These are phyloP conservation scores for Pteronotus mesoamericanus DNA, from an alignment of 2,797 vertebrate species.

Conservation along the genomic window DNA sequence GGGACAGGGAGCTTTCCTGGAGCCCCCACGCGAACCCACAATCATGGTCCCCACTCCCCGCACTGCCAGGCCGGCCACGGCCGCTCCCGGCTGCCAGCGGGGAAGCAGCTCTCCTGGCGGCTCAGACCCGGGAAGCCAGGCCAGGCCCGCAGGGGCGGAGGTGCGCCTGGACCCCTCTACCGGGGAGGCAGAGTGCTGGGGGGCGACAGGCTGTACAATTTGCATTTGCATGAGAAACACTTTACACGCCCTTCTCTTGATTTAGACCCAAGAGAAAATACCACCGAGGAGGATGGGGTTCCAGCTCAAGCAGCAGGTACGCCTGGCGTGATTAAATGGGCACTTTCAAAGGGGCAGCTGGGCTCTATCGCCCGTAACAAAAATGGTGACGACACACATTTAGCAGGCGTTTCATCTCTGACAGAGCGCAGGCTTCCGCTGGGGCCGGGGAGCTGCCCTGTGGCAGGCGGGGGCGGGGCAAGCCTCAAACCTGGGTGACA, in stretches of 20 bases:
- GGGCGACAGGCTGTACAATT: not conserved
- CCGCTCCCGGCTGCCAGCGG: too few species aligned
- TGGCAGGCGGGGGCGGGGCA: fast-evolving
- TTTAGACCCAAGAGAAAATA: slow-evolving; percentile 37
- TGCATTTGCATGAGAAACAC: not conserved
- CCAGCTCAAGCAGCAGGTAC: slow-evolving; percentile 52
- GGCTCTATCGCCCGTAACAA: slow-evolving; percentile 40
- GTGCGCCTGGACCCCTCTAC: too few species aligned
- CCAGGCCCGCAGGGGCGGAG: too few species aligned
- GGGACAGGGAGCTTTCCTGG: too few species aligned
- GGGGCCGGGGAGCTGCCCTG: not conserved
- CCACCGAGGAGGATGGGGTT: slow-evolving; percentile 35
- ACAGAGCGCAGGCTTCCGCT: not conserved
- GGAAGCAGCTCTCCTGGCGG: too few species aligned
- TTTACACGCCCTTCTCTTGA: slow-evolving; percentile 53
- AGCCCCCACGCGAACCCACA: not conserved
- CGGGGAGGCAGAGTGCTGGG: not conserved
- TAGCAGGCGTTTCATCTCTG: not conserved
- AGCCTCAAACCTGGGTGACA: not conserved
- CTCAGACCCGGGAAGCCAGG: too few species aligned
- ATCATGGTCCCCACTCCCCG: too few species aligned
- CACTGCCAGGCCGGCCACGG: too few species aligned
- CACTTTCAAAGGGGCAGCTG: slow-evolving; percentile 28
- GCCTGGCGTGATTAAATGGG: slow-evolving; percentile 51
- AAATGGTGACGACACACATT: slow-evolving; percentile 18